Evolutionary conservation across 2,797 vertebrate genomes (phyloP).

Genomic region (Pseudomugil gertrudae): DNA sequence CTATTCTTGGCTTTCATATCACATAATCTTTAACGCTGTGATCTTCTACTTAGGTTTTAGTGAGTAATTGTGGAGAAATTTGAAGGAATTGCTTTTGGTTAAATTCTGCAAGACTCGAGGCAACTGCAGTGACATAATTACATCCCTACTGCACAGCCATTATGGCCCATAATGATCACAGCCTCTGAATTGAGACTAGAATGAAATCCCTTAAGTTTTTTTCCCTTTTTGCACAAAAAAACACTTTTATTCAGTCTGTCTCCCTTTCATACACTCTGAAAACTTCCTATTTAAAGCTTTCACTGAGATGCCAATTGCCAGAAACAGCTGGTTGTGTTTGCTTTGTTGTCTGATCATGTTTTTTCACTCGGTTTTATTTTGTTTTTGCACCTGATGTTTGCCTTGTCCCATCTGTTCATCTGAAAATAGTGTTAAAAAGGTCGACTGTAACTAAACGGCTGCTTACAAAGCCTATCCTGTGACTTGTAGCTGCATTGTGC

Average conservation of each 20-base stretch:
- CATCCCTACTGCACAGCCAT: constrained; percentile 17
- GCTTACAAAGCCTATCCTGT: constrained; percentile 61
- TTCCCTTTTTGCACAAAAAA: constrained; percentile 11
- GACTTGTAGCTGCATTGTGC: constrained; percentile 51
- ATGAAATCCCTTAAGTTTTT: too few relatives aligned
- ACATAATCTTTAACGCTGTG: constrained; percentile 23
- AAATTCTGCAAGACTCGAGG: constrained; percentile 26
- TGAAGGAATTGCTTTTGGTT: constrained; percentile 29
- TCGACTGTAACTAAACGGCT: constrained; percentile 37
- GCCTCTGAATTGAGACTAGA: not conserved
- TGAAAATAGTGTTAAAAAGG: constrained; percentile 25
- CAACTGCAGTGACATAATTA: constrained; percentile 22
- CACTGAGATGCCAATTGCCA: constrained; percentile 34
- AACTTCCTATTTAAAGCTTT: constrained; percentile 2
- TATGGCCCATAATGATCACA: constrained; percentile 6
- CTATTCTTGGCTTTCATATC: constrained; percentile 11
- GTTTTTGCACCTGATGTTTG: constrained; percentile 20
- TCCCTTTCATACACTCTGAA: not conserved
- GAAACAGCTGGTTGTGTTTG: constrained; percentile 43
- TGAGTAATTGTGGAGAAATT: constrained; percentile 34
- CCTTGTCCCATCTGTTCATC: constrained; percentile 27
- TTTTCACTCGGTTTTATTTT: constrained; percentile 8
- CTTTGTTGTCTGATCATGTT: constrained; percentile 42
- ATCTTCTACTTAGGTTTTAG: constrained; percentile 22
- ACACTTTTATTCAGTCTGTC: not conserved